phyloP scores from a whole-genome alignment of 2,888 invertebrate species.

The Tineola bisselliella region DNA sequence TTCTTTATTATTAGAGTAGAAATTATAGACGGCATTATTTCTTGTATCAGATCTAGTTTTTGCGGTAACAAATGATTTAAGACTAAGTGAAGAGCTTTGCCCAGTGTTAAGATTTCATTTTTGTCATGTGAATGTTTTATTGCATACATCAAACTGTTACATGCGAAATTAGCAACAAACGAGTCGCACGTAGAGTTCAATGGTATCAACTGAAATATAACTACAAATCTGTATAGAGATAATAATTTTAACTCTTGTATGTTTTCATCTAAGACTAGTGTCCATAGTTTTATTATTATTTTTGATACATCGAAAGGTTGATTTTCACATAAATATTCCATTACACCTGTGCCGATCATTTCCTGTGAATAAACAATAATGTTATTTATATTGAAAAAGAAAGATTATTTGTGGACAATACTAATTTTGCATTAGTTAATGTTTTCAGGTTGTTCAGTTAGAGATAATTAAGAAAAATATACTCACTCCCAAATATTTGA shows the following conservation, averaged over 20 bases:
- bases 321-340: constrained; percentile 48
- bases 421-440: too few relatives aligned
- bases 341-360: constrained; percentile 36
- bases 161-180: constrained; percentile 67
- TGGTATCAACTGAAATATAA: constrained; percentile 54
- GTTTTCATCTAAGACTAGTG: constrained; percentile 49
- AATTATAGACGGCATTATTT: constrained; percentile 61
- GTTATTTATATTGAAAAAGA: constrained; percentile 13
- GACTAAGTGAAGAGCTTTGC: constrained; percentile 50
- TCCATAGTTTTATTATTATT: constrained; percentile 58
- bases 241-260: constrained; percentile 62
- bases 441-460: background rate
- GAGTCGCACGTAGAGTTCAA: constrained; percentile 49
- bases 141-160: constrained; percentile 60
- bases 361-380: constrained; percentile 29
- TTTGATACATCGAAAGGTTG: constrained; percentile 62
- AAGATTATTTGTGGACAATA: too few relatives aligned
- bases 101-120: constrained; percentile 32
- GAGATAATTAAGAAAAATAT: background rate
- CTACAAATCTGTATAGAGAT: constrained; percentile 65
- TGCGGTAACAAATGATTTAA: constrained; percentile 47
- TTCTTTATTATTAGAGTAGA: constrained; percentile 58
- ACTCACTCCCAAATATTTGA: constrained; percentile 56
- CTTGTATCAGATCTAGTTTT: constrained; percentile 45
- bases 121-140: constrained; percentile 44